These are phyloP conservation scores for Apodemus agrarius DNA, from an alignment of 2,797 vertebrate genomes.

Conservation along the genomic window DNA sequence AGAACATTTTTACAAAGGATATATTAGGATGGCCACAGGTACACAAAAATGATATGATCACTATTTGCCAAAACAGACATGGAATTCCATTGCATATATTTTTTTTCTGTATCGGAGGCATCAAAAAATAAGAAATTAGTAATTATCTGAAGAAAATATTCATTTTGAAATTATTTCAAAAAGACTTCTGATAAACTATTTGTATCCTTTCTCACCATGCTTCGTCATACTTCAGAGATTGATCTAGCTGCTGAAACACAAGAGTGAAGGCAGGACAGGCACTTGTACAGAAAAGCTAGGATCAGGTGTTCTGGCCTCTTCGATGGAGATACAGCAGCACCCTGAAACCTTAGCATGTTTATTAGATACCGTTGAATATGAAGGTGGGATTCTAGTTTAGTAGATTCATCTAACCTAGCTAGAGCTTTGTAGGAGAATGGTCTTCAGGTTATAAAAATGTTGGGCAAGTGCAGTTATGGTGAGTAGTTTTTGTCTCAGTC, in stretches of 20 bases:
- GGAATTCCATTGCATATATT: background rate
- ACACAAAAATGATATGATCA: background rate
- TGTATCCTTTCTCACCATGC: background rate
- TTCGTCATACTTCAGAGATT: background rate
- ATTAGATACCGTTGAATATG: background rate
- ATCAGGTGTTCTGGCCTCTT: background rate
- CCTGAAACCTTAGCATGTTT: background rate
- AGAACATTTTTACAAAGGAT: background rate
- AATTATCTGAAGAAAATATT: background rate
- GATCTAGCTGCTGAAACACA: background rate
- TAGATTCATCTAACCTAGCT: background rate
- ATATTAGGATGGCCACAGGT: background rate
- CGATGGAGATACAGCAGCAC: background rate
- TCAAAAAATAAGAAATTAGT: background rate
- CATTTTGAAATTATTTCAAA: background rate
- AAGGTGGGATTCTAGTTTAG: background rate
- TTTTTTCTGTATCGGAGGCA: background rate
- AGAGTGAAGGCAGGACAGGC: background rate
- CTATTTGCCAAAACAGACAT: background rate
- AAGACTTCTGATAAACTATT: background rate
- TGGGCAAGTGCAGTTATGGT: background rate
- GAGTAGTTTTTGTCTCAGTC: background rate
- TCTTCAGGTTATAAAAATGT: background rate
- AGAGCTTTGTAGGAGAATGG: background rate
- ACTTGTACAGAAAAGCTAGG: background rate